Percentiles rank a stretch among this genome's conserved stretches.
These are phyloP conservation scores for Caenorhabditis macrosperma DNA, from an alignment of 2,888 invertebrate species.

Conservation along the genomic window DNA sequence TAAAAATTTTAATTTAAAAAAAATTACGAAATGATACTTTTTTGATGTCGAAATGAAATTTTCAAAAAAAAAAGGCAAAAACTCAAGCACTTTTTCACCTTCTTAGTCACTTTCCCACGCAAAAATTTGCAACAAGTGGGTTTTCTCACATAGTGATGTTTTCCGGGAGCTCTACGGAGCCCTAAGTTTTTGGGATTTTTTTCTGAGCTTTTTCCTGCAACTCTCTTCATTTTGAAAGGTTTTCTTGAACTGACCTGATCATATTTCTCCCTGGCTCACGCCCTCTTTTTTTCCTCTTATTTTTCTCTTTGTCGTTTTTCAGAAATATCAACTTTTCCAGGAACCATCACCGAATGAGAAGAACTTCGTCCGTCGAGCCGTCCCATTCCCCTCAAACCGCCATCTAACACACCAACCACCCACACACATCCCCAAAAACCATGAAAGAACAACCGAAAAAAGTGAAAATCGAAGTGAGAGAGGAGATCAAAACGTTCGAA, in stretches of 20 bases:
- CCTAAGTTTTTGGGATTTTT: neutral
- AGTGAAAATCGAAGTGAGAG: neutral
- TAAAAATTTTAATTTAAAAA: too few species aligned
- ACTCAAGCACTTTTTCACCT: too few species aligned
- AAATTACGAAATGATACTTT: too few species aligned
- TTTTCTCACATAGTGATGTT: too few species aligned
- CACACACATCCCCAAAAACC: neutral
- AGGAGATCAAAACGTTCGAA: constrained; percentile 43
- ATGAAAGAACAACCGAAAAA: constrained; percentile 29
- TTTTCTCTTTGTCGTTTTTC: constrained; percentile 3
- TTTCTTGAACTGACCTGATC: neutral
- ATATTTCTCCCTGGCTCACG: neutral
- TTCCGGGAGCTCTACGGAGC: too few species aligned
- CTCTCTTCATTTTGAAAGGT: neutral
- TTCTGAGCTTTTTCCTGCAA: neutral
- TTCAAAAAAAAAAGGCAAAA: too few species aligned
- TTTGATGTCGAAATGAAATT: too few species aligned
- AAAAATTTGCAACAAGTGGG: too few species aligned
- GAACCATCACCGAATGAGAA: constrained; percentile 12
- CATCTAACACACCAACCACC: neutral
- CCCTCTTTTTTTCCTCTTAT: neutral
- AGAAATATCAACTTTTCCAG: too few species aligned
- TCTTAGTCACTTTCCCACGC: too few species aligned
- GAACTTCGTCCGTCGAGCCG: too few species aligned
- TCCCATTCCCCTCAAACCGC: too few species aligned